phyloP scores from a whole-genome alignment of 2,797 vertebrate genomes.

The Acanthis flammea region DNA sequence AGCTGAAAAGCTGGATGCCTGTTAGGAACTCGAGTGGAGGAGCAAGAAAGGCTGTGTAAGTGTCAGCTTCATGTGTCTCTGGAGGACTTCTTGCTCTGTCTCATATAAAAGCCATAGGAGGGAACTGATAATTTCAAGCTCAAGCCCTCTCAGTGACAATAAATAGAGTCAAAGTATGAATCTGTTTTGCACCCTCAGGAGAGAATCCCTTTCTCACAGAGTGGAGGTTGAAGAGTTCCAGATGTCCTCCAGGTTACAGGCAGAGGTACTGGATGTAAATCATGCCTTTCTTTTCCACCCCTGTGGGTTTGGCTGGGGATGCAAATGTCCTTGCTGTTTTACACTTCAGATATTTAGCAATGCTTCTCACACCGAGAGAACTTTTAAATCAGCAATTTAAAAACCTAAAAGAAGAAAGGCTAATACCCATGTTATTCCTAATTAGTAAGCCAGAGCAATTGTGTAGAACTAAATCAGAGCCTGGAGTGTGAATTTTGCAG shows the following conservation, averaged over 20 bases:
- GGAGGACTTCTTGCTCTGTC: neutral
- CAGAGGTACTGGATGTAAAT: neutral
- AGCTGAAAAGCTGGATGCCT: neutral
- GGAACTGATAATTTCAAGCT: neutral
- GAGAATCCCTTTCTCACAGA: neutral
- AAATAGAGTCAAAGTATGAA: neutral
- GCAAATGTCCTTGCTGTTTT: neutral
- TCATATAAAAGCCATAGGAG: neutral
- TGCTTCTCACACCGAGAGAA: neutral
- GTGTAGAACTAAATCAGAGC: neutral
- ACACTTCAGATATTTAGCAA: slow-evolving; percentile 18
- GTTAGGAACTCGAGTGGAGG: neutral
- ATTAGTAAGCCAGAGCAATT: slow-evolving; percentile 17
- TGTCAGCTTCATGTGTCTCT: neutral
- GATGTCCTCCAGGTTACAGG: neutral
- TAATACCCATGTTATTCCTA: neutral
- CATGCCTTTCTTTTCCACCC: neutral
- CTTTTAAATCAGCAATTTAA: slow-evolving; percentile 10
- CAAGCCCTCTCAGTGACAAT: neutral
- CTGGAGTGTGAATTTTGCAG: slow-evolving; percentile 27
- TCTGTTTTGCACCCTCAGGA: neutral
- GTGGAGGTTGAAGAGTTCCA: slow-evolving; percentile 7
- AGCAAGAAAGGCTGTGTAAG: neutral
- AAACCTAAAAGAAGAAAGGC: neutral
- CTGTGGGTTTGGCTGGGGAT: slow-evolving; percentile 6